Evolutionary conservation across 2,113 vertebrate species (phyloP), one percentile per base, ranked within the genome.

Genomic region (Pseudorasbora parva): DNA sequence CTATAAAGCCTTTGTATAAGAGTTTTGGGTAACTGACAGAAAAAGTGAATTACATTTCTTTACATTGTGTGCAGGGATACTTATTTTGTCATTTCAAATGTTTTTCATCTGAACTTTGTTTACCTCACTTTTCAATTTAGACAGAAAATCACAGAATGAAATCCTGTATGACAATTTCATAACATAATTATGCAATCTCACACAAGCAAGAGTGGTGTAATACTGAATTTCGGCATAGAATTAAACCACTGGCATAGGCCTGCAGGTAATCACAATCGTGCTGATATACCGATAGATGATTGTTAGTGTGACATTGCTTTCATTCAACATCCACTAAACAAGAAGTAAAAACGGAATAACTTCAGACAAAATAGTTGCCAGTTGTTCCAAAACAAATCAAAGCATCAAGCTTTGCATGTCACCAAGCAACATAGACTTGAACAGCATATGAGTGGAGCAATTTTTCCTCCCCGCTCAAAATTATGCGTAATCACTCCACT

Each of bases 21-120:
- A 47, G 33, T 9, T 33, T 49, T 66, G 60, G 78, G 60, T 49
- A 60, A 66, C 15, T 21, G 60, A 49, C 43, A 49, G 72, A 47
- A 49, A 75, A 21, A 66, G 1, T 33, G 3, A 8, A 66, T 66
- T 33, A 47, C 69, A 72, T 72, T 45, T 72, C 21, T 45, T 11
- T 72, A 62, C 37, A 78, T 78, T 78, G 19, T 78, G n/a, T 19
- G n/a, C n/a, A 11, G 25, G 37, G 37, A 78, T 60, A 45, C 37
- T 60, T 43, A 75, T 37, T 77, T 59, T 76, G 14, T 25, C 30
- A 60, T 12, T 62, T 60, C 56, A 60, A 9, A 59, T 37, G 14
- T 60, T 60, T 54, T 77, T 59, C 15, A 30, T 27, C 1, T 45
- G 56, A 78, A 45, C 37, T 47, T 25, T 72, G 56, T 59, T 78